phyloP scores from a whole-genome alignment of 2,888 invertebrate species.

The Andricus quercusramuli region DNA sequence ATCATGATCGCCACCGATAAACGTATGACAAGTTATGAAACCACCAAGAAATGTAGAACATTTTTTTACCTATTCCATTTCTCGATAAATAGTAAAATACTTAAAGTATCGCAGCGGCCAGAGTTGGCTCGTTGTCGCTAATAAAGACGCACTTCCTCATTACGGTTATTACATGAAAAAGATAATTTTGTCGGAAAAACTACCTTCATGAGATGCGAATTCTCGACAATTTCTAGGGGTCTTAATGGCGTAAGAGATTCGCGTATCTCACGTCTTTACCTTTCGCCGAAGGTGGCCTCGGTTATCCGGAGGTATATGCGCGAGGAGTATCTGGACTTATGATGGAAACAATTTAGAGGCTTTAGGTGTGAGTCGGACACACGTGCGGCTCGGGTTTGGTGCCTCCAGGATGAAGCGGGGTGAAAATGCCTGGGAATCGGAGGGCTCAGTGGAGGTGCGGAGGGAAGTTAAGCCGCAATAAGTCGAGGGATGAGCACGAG shows the following conservation, averaged over 20 bases:
- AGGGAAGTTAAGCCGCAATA: constrained; percentile 77
- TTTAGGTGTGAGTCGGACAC: constrained; percentile 69
- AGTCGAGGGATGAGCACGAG: constrained; percentile 79
- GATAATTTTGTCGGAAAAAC: no score
- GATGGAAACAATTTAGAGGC: constrained; percentile 79
- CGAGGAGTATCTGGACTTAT: constrained; percentile 78
- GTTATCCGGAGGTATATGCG: constrained; percentile 75
- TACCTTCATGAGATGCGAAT: no score
- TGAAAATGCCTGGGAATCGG: constrained; percentile 34
- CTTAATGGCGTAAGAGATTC: constrained; percentile 72
- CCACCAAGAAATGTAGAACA: no score
- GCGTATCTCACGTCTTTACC: constrained; percentile 69
- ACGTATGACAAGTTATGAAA: no score
- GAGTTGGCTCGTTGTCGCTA: no score
- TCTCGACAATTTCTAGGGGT: constrained; percentile 29
- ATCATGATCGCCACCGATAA: no score
- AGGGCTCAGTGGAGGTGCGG: constrained; percentile 50
- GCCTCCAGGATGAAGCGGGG: constrained; percentile 48
- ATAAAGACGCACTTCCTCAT: no score
- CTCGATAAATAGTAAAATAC: no score
- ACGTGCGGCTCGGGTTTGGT: constrained; percentile 53
- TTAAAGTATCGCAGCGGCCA: no score
- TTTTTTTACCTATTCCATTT: no score
- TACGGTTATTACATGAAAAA: no score
- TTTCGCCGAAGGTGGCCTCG: constrained; percentile 59